Percentiles rank a stretch among this genome's conserved stretches.
Evolutionary conservation across 2,113 vertebrate genomes (phyloP).

Genomic region (Cygnus atratus): DNA sequence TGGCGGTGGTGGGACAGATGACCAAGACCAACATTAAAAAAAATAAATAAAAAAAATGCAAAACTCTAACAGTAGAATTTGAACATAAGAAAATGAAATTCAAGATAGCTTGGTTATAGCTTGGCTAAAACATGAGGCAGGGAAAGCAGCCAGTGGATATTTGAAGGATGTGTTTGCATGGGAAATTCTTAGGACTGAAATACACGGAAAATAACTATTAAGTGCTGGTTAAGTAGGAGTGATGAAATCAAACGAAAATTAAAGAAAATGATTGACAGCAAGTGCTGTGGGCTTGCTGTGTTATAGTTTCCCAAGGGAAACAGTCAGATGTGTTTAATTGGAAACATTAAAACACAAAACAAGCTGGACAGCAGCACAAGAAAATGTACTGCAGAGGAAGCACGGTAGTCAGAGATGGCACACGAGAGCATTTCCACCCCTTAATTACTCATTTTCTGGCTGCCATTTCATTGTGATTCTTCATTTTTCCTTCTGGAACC

Average conservation of each 20-base stretch:
- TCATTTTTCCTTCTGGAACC: neutral
- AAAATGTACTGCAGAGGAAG: neutral
- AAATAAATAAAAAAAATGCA: too few species aligned
- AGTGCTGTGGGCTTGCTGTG: neutral
- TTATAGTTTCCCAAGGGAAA: neutral
- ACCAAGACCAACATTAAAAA: neutral
- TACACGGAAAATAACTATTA: neutral
- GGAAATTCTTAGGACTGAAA: neutral
- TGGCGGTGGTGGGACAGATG: neutral
- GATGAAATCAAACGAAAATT: neutral
- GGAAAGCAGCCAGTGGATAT: neutral
- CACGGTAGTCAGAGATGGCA: neutral
- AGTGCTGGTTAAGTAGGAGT: accelerated
- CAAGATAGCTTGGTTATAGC: neutral
- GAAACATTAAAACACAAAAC: neutral
- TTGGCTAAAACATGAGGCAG: neutral
- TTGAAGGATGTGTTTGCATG: neutral
- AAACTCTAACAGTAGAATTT: neutral
- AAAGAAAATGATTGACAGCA: neutral
- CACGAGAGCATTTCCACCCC: neutral
- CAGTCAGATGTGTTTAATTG: neutral
- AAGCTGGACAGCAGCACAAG: neutral
- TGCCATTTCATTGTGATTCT: neutral
- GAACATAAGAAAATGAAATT: neutral
- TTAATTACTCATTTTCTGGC: neutral